Conservation (phyloP, 2,888 invertebrate genomes). For the Nomada flava region DNA sequence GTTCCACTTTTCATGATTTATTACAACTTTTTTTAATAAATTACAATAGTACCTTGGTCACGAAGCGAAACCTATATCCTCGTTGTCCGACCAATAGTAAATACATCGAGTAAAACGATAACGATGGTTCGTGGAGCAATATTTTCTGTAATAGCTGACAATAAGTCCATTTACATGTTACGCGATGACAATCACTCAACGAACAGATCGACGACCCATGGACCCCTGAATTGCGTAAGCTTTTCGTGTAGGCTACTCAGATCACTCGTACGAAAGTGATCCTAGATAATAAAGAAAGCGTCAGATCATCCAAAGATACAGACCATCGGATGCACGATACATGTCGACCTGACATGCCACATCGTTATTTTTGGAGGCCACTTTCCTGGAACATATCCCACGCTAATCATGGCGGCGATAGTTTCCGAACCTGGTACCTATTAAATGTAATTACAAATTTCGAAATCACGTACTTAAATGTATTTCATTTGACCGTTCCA, state of each 20-base stretch:
- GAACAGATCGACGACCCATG: slow-evolving; percentile 29
- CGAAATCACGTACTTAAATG: not conserved
- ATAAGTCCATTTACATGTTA: not conserved
- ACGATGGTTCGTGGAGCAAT: too few species aligned
- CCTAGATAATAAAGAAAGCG: not conserved
- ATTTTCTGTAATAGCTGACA: not conserved
- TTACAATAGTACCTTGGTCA: too few species aligned
- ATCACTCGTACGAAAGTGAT: not conserved
- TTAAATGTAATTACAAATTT: not conserved
- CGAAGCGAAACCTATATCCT: too few species aligned
- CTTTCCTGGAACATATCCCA: not conserved
- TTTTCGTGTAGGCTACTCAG: too few species aligned
- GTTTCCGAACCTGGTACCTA: too few species aligned
- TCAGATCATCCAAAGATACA: not conserved
- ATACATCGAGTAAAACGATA: too few species aligned
- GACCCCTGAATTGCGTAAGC: slow-evolving; percentile 40
- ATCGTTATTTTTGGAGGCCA: not conserved
- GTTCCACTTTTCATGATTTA: too few species aligned
- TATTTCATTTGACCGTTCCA: not conserved
- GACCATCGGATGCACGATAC: not conserved
- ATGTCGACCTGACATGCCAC: not conserved
- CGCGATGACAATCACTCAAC: slow-evolving; percentile 44
- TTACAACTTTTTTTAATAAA: too few species aligned
- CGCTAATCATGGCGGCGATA: too few species aligned
- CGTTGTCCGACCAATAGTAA: too few species aligned